Conservation (phyloP, 2,888 invertebrate genomes). For the Eristalis arbustorum region DNA sequence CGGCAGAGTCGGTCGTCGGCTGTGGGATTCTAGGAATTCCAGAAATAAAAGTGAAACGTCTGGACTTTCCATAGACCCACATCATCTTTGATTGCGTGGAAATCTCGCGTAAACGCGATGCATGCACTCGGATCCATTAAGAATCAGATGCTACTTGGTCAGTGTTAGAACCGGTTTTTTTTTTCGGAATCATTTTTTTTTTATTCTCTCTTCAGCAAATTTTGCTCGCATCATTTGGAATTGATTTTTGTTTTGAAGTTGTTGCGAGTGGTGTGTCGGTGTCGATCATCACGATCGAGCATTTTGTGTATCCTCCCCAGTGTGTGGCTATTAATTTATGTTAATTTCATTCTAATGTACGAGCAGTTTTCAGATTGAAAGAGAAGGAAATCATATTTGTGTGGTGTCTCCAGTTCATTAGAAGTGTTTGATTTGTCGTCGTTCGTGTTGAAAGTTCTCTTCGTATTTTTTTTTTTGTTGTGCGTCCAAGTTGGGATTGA, state of each 20-base stretch:
- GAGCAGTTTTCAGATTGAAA: background rate
- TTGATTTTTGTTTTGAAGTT: background rate
- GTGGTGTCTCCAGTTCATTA: background rate
- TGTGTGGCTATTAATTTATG: slow-evolving; percentile 33
- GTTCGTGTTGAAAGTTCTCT: background rate
- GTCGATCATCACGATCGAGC: slow-evolving; percentile 1
- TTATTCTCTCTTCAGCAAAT: background rate
- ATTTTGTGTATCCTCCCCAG: background rate
- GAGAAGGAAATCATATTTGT: background rate
- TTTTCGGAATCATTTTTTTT: background rate
- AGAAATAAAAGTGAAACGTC: slow-evolving; percentile 42
- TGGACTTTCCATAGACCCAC: slow-evolving; percentile 55
- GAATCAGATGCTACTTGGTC: slow-evolving; percentile 1
- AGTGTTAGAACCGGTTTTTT: slow-evolving; percentile 31
- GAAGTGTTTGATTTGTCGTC: slow-evolving; percentile 13
- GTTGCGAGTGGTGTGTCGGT: no score
- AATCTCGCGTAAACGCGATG: slow-evolving; percentile 29
- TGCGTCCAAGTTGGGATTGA: background rate
- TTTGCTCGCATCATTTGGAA: background rate
- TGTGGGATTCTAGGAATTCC: slow-evolving; percentile 19
- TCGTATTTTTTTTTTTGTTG: background rate
- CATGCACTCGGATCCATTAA: slow-evolving; percentile 15
- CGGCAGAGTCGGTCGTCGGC: background rate
- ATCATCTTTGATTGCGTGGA: slow-evolving; percentile 17
- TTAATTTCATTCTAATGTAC: slow-evolving; percentile 8